A percentile compares a stretch with the other conserved stretches of the same genome.
These are phyloP conservation scores for Salvelinus alpinus DNA, from an alignment of 2,113 vertebrate genomes.

Conservation along the genomic window DNA sequence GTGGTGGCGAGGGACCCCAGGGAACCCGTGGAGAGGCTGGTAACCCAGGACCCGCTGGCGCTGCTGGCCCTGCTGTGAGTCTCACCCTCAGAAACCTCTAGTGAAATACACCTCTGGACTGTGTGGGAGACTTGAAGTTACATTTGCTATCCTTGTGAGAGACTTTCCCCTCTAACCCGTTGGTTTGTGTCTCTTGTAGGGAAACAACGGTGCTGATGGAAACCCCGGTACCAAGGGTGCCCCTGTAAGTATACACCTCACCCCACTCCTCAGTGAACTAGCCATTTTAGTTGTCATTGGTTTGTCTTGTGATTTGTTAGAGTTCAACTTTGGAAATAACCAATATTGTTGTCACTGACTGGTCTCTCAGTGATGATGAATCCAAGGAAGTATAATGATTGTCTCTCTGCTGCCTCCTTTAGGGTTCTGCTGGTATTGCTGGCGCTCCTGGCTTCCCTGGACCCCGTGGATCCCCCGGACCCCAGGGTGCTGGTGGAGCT, in stretches of 20 bases:
- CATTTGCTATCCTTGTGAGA: background rate
- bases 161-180: background rate
- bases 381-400: background rate
- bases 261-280: background rate
- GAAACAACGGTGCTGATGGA: constrained; percentile 91
- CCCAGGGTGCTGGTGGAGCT: constrained; percentile 85
- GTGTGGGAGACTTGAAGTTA: background rate
- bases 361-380: background rate
- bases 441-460: constrained; percentile 98
- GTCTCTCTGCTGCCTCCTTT: constrained; percentile 60
- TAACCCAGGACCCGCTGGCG: constrained; percentile 90
- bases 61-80: constrained; percentile 90
- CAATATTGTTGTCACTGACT: background rate
- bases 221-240: constrained; percentile 88
- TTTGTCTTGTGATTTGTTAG: too few species aligned
- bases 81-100: background rate
- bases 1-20: constrained; percentile 89
- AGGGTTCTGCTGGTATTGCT: constrained; percentile 93
- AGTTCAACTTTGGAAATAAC: background rate
- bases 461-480: constrained; percentile 91
- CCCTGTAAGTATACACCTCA: constrained; percentile 79
- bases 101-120: background rate
- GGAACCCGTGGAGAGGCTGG: constrained; percentile 93
- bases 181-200: constrained; percentile 66
- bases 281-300: too few species aligned